Evolutionary conservation across 2,888 invertebrate species (phyloP).

Genomic region (Calameuta filiformis): DNA sequence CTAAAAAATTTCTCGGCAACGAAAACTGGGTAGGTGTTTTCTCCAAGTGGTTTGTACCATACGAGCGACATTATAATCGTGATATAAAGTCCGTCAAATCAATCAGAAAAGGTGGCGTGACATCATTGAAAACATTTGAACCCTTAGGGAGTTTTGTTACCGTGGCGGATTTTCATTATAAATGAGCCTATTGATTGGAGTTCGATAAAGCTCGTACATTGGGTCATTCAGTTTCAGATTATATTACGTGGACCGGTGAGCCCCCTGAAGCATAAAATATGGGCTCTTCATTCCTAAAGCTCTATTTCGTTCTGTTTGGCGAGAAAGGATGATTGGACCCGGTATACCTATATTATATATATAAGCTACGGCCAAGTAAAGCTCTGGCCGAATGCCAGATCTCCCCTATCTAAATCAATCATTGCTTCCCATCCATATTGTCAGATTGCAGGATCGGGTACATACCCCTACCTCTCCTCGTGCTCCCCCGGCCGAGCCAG

Average conservation of each 20-base stretch:
- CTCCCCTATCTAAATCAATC: conserved; percentile 40
- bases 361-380: conserved; percentile 1
- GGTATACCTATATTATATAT: neutral
- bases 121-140: neutral
- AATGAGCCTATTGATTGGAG: neutral
- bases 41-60: neutral
- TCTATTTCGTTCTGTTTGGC: conserved; percentile 28
- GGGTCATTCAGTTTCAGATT: neutral
- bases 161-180: neutral
- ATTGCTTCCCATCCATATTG: conserved; percentile 24
- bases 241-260: neutral
- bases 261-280: conserved; percentile 32
- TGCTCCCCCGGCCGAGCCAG: neutral
- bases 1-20: no score
- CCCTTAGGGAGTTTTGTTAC: no score
- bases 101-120: neutral
- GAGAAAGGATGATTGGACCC: conserved; percentile 24
- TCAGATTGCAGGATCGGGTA: neutral
- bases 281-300: conserved; percentile 23
- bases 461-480: conserved; percentile 1
- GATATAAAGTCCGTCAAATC: neutral
- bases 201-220: conserved; percentile 12
- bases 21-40: neutral
- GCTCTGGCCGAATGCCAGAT: conserved; percentile 35
- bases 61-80: neutral